phyloP scores from a whole-genome alignment of 2,888 invertebrate species.

The Ptychoptera contaminata region DNA sequence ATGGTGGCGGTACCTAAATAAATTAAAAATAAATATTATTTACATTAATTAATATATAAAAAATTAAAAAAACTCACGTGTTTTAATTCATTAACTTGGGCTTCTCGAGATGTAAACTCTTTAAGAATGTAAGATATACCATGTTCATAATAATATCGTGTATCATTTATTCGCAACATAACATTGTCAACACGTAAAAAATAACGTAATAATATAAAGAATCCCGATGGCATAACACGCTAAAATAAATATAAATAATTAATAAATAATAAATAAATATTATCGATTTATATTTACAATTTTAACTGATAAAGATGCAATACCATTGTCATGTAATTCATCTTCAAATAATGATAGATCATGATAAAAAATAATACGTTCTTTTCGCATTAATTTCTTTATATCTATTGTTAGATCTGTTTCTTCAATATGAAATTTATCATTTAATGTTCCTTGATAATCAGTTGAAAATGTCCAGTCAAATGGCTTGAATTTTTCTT shows the following conservation, averaged over 20 bases:
- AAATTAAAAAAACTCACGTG: constrained; percentile 32
- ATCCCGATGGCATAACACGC: constrained; percentile 93
- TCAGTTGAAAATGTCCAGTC: constrained; percentile 97
- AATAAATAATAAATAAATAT: constrained; percentile 2
- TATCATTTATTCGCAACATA: constrained; percentile 73
- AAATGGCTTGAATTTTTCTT: constrained; percentile 71
- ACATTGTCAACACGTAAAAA: constrained; percentile 93
- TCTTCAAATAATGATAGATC: constrained; percentile 93
- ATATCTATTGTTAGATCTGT: constrained; percentile 70
- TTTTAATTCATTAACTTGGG: constrained; percentile 46
- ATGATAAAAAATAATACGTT: constrained; percentile 86
- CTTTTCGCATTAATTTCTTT: constrained; percentile 72
- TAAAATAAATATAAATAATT: constrained; percentile 29
- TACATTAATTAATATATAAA: constrained; percentile 4
- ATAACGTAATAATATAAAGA: constrained; percentile 77
- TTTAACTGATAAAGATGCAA: constrained; percentile 79
- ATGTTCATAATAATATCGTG: constrained; percentile 67
- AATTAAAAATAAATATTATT: constrained; percentile 8
- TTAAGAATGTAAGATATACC: constrained; percentile 61
- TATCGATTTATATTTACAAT: constrained; percentile 49
- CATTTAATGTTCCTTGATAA: constrained; percentile 67
- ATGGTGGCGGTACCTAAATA: constrained; percentile 36
- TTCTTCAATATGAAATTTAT: constrained; percentile 39
- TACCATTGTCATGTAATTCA: constrained; percentile 95
- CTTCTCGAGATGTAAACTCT: constrained; percentile 70